Conservation (phyloP, 2,113 vertebrate species). For the Equus przewalskii region DNA sequence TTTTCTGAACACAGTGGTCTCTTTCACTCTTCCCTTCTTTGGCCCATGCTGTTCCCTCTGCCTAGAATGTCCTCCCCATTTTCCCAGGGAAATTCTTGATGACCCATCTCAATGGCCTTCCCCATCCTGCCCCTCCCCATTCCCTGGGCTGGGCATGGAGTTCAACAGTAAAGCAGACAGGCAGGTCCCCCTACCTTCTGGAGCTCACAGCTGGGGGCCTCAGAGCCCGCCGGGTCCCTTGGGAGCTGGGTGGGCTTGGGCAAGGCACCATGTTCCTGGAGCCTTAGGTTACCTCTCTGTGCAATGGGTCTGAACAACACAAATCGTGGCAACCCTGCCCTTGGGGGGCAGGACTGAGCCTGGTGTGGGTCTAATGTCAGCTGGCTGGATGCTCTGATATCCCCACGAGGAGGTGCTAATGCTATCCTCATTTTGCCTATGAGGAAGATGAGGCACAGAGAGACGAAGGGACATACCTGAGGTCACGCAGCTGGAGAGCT, state of each 20-base stretch:
- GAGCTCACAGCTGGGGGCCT: neutral
- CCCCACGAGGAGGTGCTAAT: accelerated
- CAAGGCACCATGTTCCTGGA: neutral
- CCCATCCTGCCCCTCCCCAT: accelerated
- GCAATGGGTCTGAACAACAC: neutral
- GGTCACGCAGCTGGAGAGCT: neutral
- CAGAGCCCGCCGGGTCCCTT: accelerated
- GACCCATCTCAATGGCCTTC: neutral
- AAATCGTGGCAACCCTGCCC: neutral
- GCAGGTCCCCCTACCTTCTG: neutral
- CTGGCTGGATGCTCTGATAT: neutral
- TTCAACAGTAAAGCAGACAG: neutral
- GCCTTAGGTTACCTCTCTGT: neutral
- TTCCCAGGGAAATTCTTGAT: neutral
- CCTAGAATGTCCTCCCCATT: no score
- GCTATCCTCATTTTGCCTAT: neutral
- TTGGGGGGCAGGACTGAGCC: neutral
- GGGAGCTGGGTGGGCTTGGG: neutral
- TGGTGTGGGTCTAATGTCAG: neutral
- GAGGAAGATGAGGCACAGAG: neutral
- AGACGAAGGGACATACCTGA: accelerated
- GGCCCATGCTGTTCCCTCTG: neutral
- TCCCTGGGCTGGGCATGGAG: no score
- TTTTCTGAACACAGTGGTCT: neutral
- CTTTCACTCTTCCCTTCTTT: neutral